A percentile compares a stretch with the other conserved stretches of the same genome.
These are phyloP conservation scores for Entomyzon cyanotis DNA, from an alignment of 2,113 vertebrate species.

Conservation along the genomic window DNA sequence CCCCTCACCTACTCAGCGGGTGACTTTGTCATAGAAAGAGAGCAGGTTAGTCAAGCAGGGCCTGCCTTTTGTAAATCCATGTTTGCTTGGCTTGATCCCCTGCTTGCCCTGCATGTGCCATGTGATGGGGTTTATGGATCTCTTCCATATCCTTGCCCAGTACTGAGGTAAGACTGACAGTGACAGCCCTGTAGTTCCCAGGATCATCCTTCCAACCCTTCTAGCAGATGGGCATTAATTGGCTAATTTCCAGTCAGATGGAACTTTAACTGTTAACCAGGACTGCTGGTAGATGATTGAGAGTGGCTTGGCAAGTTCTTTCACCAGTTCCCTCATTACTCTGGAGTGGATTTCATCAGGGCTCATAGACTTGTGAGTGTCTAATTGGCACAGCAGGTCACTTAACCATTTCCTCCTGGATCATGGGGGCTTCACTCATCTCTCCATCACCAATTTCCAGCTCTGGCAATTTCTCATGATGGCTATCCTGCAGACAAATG, in stretches of 20 bases:
- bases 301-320: neutral
- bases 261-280: neutral
- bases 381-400: neutral
- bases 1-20: neutral
- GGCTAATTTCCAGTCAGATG: neutral
- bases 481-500: neutral
- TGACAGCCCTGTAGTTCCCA: neutral
- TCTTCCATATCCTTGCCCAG: neutral
- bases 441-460: neutral
- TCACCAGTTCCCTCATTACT: neutral
- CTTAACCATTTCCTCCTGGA: neutral
- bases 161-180: neutral
- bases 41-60: neutral
- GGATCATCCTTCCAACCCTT: neutral
- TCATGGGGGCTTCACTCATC: neutral
- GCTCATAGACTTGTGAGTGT: neutral
- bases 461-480: neutral
- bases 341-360: fast-evolving
- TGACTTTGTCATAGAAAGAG: neutral
- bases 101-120: neutral
- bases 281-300: neutral
- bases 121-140: neutral
- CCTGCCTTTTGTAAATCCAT: neutral
- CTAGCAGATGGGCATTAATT: neutral
- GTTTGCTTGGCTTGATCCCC: neutral